These are phyloP conservation scores for Heptranchias perlo DNA, from an alignment of 2,113 vertebrate species.

Conservation along the genomic window DNA sequence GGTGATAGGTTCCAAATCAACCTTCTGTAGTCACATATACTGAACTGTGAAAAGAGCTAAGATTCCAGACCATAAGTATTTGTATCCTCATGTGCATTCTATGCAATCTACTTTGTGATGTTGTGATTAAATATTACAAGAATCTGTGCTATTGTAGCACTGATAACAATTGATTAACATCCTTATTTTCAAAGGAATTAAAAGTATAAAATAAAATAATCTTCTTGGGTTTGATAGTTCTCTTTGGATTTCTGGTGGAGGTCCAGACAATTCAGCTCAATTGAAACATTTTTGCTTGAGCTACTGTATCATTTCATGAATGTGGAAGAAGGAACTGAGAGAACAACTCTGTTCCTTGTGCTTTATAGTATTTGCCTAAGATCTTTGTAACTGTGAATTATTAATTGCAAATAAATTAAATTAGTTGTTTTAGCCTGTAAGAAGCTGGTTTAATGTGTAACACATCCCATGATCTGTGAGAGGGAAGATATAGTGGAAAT, in stretches of 20 bases:
- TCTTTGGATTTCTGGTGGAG: not conserved
- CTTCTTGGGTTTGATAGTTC: not conserved
- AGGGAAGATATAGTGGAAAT: not conserved
- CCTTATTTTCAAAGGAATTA: not conserved
- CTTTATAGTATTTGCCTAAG: not conserved
- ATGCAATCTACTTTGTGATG: not conserved
- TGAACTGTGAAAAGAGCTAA: not conserved
- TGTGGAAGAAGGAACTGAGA: not conserved
- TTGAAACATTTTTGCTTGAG: not conserved
- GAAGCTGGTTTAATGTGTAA: not conserved
- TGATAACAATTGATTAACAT: not conserved
- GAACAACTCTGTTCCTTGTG: not conserved
- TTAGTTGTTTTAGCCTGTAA: not conserved
- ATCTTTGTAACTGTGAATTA: not conserved
- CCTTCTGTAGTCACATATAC: not conserved
- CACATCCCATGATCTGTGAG: not conserved
- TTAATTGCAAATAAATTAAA: not conserved
- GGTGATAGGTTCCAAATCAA: not conserved
- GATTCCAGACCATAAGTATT: not conserved
- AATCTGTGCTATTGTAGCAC: not conserved
- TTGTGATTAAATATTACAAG: not conserved
- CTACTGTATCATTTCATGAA: not conserved
- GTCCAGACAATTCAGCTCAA: not conserved
- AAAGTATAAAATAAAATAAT: not conserved
- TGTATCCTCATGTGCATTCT: not conserved